Evolutionary conservation across 2,113 vertebrate species (phyloP), one percentile per base, ranked within the genome.

Genomic region (Odontophorus gujanensis): DNA sequence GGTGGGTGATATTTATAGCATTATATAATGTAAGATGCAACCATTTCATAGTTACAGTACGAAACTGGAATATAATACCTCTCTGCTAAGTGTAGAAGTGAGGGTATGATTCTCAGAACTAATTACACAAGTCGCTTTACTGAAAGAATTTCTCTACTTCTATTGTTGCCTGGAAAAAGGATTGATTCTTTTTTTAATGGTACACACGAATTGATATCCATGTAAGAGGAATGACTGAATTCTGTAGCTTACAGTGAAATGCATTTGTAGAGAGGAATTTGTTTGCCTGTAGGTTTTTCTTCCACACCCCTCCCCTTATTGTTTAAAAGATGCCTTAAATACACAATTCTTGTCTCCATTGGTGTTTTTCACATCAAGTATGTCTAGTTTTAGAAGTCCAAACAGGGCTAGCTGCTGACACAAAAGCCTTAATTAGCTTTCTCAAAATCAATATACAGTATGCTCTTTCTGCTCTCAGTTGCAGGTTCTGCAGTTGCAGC

Each of bases 1-100:
- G 2, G 98, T 98, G 94, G 98, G 98, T 98, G 92, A 40, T 47
- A 9, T 80, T 42, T 76, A 20, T 50, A 87, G 51, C 72, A 26
- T 17, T 84, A 26, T 6, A 2, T 80, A 48, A 3, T 32, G 36
- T 88, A 36, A 21, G 15, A 5, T 21, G 53, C 11, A 74, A 30
- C 47, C 55, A 36, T 19, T 82, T 76, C 26, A 2, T 26, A 67
- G 42, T 42, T 68, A 3, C 1, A 66, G 6, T n/a, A 11, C 21
- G 11, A 58, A 62, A 50, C 9, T 73, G 43, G 40, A 57, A 88
- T 80, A 26, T 15, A 68, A 12, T 47, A 9, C 25, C 87, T 81
- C 4, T 7, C 86, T 88, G 76, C 51, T 67, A 32, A 59, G 19
- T n/a, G 20, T 36, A 5, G 32, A 32, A 6, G 25, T 25, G 38